Conservation (phyloP, 2,113 vertebrate species). For the Albula goreensis region DNA sequence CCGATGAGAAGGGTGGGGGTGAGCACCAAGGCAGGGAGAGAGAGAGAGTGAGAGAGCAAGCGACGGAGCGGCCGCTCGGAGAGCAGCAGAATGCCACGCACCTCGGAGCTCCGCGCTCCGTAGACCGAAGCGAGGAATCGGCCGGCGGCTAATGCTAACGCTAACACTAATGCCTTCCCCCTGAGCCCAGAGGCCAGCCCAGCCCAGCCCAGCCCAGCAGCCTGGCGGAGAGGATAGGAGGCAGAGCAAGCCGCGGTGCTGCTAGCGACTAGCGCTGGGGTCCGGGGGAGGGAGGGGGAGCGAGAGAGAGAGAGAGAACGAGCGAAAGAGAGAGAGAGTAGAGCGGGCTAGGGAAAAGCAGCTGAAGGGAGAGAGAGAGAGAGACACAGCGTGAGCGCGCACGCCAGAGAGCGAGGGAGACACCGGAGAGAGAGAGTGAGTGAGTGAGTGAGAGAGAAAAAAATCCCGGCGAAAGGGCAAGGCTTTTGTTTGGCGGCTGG, state of each 20-base stretch:
- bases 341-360: neutral
- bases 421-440: neutral
- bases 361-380: slow-evolving; percentile 44
- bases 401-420: neutral
- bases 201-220: neutral
- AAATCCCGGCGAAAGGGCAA: slow-evolving; percentile 82
- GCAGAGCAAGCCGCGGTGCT: neutral
- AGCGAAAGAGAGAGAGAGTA: too few species aligned
- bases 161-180: neutral
- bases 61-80: neutral
- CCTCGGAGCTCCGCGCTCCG: neutral
- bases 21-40: neutral
- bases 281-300: too few species aligned
- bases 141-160: neutral
- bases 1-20: neutral
- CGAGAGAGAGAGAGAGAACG: slow-evolving; percentile 36
- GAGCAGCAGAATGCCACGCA: slow-evolving; percentile 5
- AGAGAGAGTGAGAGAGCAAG: neutral
- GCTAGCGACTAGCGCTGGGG: too few species aligned
- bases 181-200: neutral
- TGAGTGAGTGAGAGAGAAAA: slow-evolving; percentile 27
- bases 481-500: slow-evolving; percentile 86
- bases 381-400: slow-evolving; percentile 48
- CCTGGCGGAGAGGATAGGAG: neutral
- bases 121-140: neutral